Percentiles rank a stretch among this genome's conserved stretches.
Conservation (phyloP, 2,888 invertebrate genomes). For the Himalopsyche anomala region DNA sequence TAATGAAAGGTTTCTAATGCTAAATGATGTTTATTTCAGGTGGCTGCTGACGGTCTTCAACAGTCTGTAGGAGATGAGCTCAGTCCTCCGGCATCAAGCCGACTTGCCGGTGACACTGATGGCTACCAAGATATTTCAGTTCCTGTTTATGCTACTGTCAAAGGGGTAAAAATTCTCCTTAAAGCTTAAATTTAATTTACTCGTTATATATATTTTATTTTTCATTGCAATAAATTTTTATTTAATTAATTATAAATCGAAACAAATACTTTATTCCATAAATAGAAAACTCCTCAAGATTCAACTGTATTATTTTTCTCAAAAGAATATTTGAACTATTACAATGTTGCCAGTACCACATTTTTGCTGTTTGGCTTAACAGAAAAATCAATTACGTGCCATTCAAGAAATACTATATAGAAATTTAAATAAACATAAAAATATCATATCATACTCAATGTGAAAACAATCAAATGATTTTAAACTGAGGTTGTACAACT, state of each 20-base stretch:
- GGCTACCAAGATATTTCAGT: constrained; percentile 94
- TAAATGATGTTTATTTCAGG: constrained; percentile 67
- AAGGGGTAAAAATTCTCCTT: constrained; percentile 82
- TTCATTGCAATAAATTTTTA: too few species aligned
- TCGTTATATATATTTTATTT: too few species aligned
- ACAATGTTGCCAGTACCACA: background rate
- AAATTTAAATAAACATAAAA: too few species aligned
- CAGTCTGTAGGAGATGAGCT: constrained; percentile 76
- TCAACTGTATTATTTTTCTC: too few species aligned
- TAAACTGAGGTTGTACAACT: background rate
- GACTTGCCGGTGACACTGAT: constrained; percentile 79
- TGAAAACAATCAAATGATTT: too few species aligned
- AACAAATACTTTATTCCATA: too few species aligned
- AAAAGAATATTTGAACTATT: too few species aligned
- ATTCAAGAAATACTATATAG: too few species aligned
- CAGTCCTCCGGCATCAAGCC: constrained; percentile 73
- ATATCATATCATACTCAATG: too few species aligned
- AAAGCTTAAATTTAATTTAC: background rate
- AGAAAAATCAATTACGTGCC: background rate
- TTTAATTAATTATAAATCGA: too few species aligned
- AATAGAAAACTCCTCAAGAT: too few species aligned
- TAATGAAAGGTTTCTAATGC: constrained; percentile 67
- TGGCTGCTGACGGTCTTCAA: constrained; percentile 75
- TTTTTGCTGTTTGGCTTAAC: background rate
- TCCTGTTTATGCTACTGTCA: constrained; percentile 96